Conservation (phyloP, 2,797 vertebrate species). For the Pseudotriccus pelzelni region DNA sequence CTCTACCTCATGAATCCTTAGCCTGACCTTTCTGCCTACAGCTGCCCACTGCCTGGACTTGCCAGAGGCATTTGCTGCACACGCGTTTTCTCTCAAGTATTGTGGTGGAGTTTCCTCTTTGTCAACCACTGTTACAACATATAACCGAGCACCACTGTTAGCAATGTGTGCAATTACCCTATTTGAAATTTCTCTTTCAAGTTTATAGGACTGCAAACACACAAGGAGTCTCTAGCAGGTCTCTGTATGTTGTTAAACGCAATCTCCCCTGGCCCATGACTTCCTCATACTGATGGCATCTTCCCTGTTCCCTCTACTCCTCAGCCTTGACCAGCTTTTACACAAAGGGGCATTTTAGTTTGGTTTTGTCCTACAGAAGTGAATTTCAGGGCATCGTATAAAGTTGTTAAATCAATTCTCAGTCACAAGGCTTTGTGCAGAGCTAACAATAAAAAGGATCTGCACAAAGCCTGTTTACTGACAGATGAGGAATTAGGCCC, state of each 20-base stretch:
- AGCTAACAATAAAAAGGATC: not conserved
- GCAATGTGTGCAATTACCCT: conserved; percentile 2
- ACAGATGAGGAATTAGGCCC: not conserved
- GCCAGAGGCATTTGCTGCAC: not conserved
- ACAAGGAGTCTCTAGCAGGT: not conserved
- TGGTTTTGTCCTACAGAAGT: not conserved
- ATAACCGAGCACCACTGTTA: not conserved
- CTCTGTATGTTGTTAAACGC: not conserved
- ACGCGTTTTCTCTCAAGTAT: not conserved
- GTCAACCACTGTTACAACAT: conserved; percentile 57
- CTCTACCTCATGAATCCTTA: not conserved
- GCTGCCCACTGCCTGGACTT: not conserved
- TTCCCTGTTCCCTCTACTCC: not conserved
- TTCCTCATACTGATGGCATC: not conserved
- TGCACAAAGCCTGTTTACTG: not conserved
- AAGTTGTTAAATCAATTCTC: not conserved
- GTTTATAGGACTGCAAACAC: not conserved
- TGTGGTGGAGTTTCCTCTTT: conserved; percentile 43
- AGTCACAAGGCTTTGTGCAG: not conserved
- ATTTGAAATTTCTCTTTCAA: not conserved
- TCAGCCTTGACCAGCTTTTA: not conserved
- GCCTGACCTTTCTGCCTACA: not conserved
- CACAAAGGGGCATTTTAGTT: not conserved
- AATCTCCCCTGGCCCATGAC: not conserved
- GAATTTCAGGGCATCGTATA: not conserved